Evolutionary conservation across 2,888 invertebrate genomes (phyloP), one percentile per base, ranked within the genome.

Genomic region (Leptura quadrifasciata): DNA sequence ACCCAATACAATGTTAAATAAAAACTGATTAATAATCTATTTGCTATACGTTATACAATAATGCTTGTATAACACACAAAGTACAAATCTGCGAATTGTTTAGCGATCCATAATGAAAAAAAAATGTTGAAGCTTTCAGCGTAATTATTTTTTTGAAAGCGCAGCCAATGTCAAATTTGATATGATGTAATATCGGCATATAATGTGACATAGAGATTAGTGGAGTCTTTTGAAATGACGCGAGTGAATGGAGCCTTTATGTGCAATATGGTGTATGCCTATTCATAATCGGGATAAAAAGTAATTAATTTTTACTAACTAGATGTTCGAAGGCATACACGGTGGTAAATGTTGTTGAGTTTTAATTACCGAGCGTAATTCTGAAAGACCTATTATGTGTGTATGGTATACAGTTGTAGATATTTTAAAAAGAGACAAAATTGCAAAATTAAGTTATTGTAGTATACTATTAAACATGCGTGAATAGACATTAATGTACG

Each of bases 281-380:
- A 61, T 61, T 27, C 60, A 31, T 61, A 15, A 15, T 18, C n/a
- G 17, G 31, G 27, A 61, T 31, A 61, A 61, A 61, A 61, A 31
- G 31, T 31, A 61, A 61, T 61, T 27, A 61, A 61, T 61, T 61
- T 61, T 61, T 61, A 31, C 9, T n/a, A 61, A 61, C 27, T 61
- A n/a, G 9, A 24, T 15, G 27, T 39, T 1, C 27, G 8, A 31
- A 6, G 27, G 17, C 60, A 27, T 61, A n/a, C 3, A n/a, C 9
- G 31, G n/a, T 17, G 31, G n/a, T 17, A 9, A 31, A 61, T 31
- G 60, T 20, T 5, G 5, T 39, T 47, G 5, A 15, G 17, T 47
- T 61, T 61, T 61, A 61, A 61, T 61, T 61, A 61, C 4, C 17
- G 18, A 31, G 2, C 17, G 17, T 61, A 31, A 10, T 61, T 1